Base-by-base conservation (phyloP, 92 coral and sea anemone species). In the Blastomussa wellsi region DNA sequence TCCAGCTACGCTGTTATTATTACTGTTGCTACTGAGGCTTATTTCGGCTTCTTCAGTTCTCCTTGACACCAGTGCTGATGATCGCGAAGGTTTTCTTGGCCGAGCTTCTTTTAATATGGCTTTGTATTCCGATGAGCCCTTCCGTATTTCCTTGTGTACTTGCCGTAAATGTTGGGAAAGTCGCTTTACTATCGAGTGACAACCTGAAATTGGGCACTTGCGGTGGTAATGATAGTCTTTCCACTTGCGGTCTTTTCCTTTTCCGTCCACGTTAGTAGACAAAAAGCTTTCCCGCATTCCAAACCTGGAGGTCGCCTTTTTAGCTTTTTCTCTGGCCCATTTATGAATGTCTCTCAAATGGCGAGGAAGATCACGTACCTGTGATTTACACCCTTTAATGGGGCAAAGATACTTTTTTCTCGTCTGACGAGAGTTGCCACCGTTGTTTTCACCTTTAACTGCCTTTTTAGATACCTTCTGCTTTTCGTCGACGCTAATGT, bases 161-260 rank as follows among this genome's bases (percentile, higher is more conserved):
- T 72, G 77, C 14, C 14, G 53, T 72, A 72, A 39, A 20, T 72
- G 77, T 4, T 26, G 26, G 4, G 77, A n/a, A 3, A 72, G n/a
- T 16, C 35, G 77, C 51, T 20, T 72, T 36, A 41, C 77, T 15
- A 22, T 10, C n/a, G 77, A 41, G 28, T 72, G 15, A 19, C 77
- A 72, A 4, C 77, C 77, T 37, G 51, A 4, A 19, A 72, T n/a
- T 4, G 77, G 77, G 16, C 55, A 72, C 49, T 22, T 72, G 7
- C 76, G 22, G 76, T 72, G 76, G 76, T 36, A 15, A 24, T 19
- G 76, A 41, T 72, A 72, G 24, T 72, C 76, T 20, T 72, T 62
- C 32, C 69, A 29, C 69, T 62, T 72, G 12, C 39, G 22, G 38
- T 38, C 26, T 72, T 41, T 41, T 38, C 15, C 33, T 15, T 22